Evolutionary conservation across 2,797 vertebrate genomes (phyloP), one percentile per base, ranked within the genome.

Genomic region (Mastacembelus armatus): DNA sequence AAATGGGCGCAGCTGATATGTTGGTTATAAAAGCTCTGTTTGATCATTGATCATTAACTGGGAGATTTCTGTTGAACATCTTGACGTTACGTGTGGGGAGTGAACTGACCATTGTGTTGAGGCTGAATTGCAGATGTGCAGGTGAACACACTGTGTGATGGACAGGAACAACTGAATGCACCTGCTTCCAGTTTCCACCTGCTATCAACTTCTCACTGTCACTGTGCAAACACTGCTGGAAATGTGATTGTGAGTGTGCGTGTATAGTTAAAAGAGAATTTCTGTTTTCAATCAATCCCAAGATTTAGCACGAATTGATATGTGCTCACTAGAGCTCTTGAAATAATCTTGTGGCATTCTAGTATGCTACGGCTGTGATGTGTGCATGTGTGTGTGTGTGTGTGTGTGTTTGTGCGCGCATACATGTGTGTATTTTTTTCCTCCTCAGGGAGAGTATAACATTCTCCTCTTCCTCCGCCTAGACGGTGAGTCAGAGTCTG

Each of bases 401-500:
- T 40, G 49, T 62, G 32, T 72, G 38, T 71, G 44, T n/a, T 59
- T n/a, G n/a, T n/a, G n/a, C n/a, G n/a, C n/a, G n/a, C 36, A 27
- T 65, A 42, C 40, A 49, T 62, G 32, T 72, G 38, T 71, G 44
- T n/a, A 59, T 52, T 32, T 52, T 35, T 57, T 77, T 72, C 32
- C 40, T 80, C 78, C 50, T 55, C 2, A 29, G 71, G 51, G 81
- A 84, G 56, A 75, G 76, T 67, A 26, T 48, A 80, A 68, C 68
- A 47, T 78, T 85, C 63, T 56, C 77, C 44, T 81, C 57, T 59
- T 80, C 70, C 57, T 79, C 51, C 9, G 57, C 66, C 80, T 66
- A 91, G 92, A 92, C 91, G 32, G 84, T 92, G 92, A 93, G 86
- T 93, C 91, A 93, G 82, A 85, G 67, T 66, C 70, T 71, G 76